Evolutionary conservation across 1,140 invertebrate species (phyloP), one percentile per base, ranked within the genome.

Genomic region (Bombyx mandarina): DNA sequence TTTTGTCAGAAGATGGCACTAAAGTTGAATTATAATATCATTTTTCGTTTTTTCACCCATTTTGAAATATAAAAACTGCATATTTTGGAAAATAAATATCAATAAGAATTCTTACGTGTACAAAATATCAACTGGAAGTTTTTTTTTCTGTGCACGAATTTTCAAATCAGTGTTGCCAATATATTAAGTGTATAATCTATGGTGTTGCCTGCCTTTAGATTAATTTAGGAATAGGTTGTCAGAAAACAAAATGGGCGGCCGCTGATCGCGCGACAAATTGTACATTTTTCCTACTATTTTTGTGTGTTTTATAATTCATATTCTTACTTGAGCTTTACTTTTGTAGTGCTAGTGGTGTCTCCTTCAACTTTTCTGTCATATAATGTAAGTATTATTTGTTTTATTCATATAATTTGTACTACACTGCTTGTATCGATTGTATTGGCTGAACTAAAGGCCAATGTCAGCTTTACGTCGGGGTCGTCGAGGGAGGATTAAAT

Each of bases 361-460:
- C 52, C 62, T 66, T 66, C 64, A 50, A 52, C 35, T 63, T 66
- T 63, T 61, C 64, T 67, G 61, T 66, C 52, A 69, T 53, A 64
- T 50, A 51, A 66, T 60, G 73, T 73, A 59, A 73, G 71, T 76
- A 71, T 52, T 45, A 35, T 42, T 54, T 42, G 26, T 57, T 46
- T 66, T 67, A 73, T 63, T 50, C 59, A 63, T 61, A 58, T 42
- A 56, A 56, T 56, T 46, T 56, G 45, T 52, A 58, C 65, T 67
- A 62, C 66, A 66, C 65, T 61, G 58, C 42, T 65, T 66, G 68
- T 82, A 82, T 82, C 70, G 79, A 82, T 82, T 82, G 64, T 73
- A 64, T 50, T 66, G 58, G 56, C 48, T 52, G 60, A 42, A 62
- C 52, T 47, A 60, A 82, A 80, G 79, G 79, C 79, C 79, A 82